A percentile compares a stretch with the other conserved stretches of the same genome.
These are phyloP conservation scores for Lysiphlebus fabarum DNA, from an alignment of 1,140 invertebrate species.

Conservation along the genomic window DNA sequence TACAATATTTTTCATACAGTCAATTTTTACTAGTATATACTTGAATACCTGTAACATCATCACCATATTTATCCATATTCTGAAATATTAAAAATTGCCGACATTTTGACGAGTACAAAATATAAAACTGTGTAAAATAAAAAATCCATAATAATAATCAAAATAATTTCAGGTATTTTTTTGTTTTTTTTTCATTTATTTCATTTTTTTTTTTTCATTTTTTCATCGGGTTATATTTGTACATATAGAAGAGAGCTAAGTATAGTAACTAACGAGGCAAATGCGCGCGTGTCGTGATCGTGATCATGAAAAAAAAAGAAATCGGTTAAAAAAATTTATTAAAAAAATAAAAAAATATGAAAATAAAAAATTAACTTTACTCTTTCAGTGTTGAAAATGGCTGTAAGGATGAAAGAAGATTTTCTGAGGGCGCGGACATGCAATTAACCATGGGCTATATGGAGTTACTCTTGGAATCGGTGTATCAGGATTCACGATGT, in stretches of 20 bases:
- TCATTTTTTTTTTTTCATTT: slow-evolving; percentile 3
- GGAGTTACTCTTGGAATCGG: too few relatives aligned
- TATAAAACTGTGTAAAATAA: too few relatives aligned
- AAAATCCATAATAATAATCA: too few relatives aligned
- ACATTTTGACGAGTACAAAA: too few relatives aligned
- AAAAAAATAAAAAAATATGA: neutral
- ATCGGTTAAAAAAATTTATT: neutral
- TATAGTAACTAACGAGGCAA: slow-evolving; percentile 22
- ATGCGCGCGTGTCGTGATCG: slow-evolving; percentile 19
- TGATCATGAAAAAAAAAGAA: slow-evolving; percentile 16
- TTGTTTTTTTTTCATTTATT: neutral
- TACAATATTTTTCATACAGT: too few relatives aligned
- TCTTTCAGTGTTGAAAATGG: slow-evolving; percentile 16
- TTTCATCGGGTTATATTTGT: neutral
- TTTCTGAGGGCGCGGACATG: slow-evolving; percentile 46
- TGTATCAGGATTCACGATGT: slow-evolving; percentile 32
- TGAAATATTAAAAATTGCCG: too few relatives aligned
- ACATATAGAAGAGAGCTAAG: slow-evolving; percentile 1
- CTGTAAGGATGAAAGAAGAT: slow-evolving; percentile 44
- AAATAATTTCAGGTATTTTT: neutral
- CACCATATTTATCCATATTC: too few relatives aligned
- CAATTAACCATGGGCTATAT: slow-evolving; percentile 52
- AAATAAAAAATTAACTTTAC: neutral
- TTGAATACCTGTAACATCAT: too few relatives aligned
- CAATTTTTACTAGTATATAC: too few relatives aligned